phyloP scores from a whole-genome alignment of 1,140 invertebrate species.

The Drosophila truncata region DNA sequence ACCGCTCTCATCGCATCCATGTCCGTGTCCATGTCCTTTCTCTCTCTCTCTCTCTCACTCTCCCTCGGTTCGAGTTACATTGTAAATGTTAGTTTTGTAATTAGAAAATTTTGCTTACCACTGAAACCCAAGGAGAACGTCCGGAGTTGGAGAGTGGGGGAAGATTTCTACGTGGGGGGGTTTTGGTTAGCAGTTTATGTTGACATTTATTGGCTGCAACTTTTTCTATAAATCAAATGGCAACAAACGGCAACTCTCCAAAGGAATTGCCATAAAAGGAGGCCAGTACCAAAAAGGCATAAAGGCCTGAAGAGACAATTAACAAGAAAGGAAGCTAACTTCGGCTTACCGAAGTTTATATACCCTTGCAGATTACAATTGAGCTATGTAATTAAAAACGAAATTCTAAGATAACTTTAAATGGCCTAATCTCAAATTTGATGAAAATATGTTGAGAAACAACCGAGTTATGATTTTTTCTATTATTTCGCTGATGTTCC shows the following conservation, averaged over 20 bases:
- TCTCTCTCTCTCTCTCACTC: slow-evolving; percentile 5
- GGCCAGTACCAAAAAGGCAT: slow-evolving; percentile 39
- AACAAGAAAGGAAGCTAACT: too few relatives aligned
- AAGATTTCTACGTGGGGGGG: not conserved
- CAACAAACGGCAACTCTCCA: not conserved
- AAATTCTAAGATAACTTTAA: too few relatives aligned
- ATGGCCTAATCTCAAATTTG: too few relatives aligned
- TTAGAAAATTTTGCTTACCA: slow-evolving; percentile 79
- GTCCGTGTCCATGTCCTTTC: not conserved
- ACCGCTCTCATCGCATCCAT: slow-evolving; percentile 43
- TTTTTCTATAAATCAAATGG: slow-evolving; percentile 74
- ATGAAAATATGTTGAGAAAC: too few relatives aligned
- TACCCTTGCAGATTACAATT: too few relatives aligned
- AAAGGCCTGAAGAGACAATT: slow-evolving; percentile 37
- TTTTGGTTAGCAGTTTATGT: slow-evolving; percentile 39
- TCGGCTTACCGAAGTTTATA: too few relatives aligned
- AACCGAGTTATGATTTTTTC: too few relatives aligned
- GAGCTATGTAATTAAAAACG: too few relatives aligned
- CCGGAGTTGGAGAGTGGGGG: not conserved
- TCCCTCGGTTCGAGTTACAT: slow-evolving; percentile 77
- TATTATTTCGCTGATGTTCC: too few relatives aligned
- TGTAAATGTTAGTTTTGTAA: slow-evolving; percentile 84
- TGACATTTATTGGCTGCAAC: slow-evolving; percentile 81
- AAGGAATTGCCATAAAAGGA: not conserved
- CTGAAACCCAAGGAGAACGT: slow-evolving; percentile 28